These are phyloP conservation scores for Apocheima hispidaria DNA, from an alignment of 2,888 invertebrate genomes.

Conservation along the genomic window DNA sequence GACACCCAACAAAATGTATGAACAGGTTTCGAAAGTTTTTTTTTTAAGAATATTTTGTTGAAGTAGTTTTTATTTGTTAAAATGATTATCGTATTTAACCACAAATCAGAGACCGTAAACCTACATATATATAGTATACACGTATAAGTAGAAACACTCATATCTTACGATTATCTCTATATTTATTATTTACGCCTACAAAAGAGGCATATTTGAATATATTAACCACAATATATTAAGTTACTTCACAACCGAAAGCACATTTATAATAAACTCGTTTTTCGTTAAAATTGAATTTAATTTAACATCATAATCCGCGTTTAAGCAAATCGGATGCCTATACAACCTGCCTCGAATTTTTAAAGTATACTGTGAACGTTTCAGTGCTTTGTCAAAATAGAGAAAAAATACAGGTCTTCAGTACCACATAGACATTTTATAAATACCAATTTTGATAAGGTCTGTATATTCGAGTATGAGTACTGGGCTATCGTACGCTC, in stretches of 20 bases:
- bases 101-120: no score
- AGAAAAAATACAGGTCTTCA: not conserved
- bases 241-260: constrained; percentile 33
- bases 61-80: no score
- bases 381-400: constrained; percentile 14
- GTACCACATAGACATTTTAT: not conserved
- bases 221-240: constrained; percentile 20
- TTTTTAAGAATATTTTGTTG: no score
- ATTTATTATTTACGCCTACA: constrained; percentile 51
- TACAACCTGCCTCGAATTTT: constrained; percentile 48
- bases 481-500: constrained; percentile 5
- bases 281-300: constrained; percentile 43
- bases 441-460: not conserved
- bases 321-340: constrained; percentile 50
- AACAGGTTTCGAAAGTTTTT: no score
- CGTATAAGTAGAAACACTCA: constrained; percentile 48
- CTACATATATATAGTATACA: no score
- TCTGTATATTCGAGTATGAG: not conserved
- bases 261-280: constrained; percentile 38
- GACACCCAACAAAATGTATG: no score
- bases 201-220: constrained; percentile 30
- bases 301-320: constrained; percentile 49
- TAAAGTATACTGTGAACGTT: not conserved
- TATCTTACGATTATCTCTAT: constrained; percentile 57
- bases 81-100: no score